Base-by-base conservation (phyloP, 2,888 invertebrate species). In the Drosophila borborema region DNA sequence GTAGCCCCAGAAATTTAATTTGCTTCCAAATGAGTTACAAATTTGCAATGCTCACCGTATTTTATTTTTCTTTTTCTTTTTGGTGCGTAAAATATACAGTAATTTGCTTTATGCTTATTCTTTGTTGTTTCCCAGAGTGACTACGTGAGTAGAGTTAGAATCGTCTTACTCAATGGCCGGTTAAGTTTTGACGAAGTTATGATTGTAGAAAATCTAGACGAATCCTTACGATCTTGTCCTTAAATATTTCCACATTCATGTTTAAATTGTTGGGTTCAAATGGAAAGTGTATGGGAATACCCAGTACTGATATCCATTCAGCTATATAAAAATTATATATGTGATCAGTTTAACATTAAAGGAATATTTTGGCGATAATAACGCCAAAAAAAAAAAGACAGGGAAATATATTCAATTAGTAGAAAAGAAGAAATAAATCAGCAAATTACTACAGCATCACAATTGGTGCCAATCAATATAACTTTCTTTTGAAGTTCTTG, bases 1-100 rank as follows among this genome's bases (percentile, higher is more conserved):
- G 70, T 66, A 70, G 58, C 60, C 62, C 55, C 61, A 63, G 62
- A 71, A 77, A 75, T 70, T 77, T 77, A 82, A 82, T 88, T 85
- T 81, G 76, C 40, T 41, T 65, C 62, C 60, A 71, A 86, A 81
- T 83, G 74, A 74, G 74, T 76, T 80, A 86, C 80, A 86, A 89
- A 87, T 89, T 89, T 77, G 77, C 70, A 77, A 68, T 58, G 56
- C 55, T 66, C 70, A 54, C 68, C 62, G 55, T 53, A 43, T 54
- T 40, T 40, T 36, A 28, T 63, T 69, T 65, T 59, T 64, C 54
- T 56, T 36, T 34, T 63, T 69, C 65, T 59, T 65, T 56, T 56
- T 49, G 31, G 18, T 46, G 28, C 60, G 71, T 67, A 77, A 77
- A 83, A 82, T 80, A 72, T 81, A 67, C 64, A 70, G 64, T 71